Conservation (phyloP, 2,888 invertebrate genomes). For the Bellardia bayeri region DNA sequence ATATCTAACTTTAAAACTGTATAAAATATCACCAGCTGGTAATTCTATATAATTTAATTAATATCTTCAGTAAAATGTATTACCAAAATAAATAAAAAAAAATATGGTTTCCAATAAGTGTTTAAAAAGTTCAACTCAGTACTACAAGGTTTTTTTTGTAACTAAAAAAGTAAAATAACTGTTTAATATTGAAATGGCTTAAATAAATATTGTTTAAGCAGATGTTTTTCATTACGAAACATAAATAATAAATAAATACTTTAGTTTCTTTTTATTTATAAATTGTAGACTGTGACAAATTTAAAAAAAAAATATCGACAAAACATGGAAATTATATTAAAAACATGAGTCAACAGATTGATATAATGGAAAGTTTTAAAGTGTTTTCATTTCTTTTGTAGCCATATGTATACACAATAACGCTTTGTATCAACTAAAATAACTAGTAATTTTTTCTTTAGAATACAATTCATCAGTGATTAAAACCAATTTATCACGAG, state of each 20-base stretch:
- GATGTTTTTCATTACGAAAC: not conserved
- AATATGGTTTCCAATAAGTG: not conserved
- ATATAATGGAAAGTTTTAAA: not conserved
- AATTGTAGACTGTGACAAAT: constrained; percentile 5
- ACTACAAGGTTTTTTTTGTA: not conserved
- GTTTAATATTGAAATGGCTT: constrained; percentile 21
- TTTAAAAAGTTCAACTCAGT: not conserved
- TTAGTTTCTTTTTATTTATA: not conserved
- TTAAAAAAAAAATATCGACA: not conserved
- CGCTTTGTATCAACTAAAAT: too few species aligned
- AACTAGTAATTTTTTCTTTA: too few species aligned
- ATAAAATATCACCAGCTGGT: too few species aligned
- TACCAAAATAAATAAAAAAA: not conserved
- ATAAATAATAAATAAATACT: constrained; percentile 2
- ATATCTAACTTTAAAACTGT: too few species aligned
- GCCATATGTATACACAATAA: too few species aligned
- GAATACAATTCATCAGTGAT: too few species aligned
- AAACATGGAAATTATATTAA: not conserved
- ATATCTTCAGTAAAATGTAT: not conserved
- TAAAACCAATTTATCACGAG: too few species aligned
- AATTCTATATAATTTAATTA: not conserved
- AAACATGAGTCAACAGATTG: not conserved
- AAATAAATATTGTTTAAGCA: constrained; percentile 37
- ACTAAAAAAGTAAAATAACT: not conserved
- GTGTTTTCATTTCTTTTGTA: not conserved